phyloP scores from a whole-genome alignment of 2,888 invertebrate genomes.

The Philonicus albiceps region DNA sequence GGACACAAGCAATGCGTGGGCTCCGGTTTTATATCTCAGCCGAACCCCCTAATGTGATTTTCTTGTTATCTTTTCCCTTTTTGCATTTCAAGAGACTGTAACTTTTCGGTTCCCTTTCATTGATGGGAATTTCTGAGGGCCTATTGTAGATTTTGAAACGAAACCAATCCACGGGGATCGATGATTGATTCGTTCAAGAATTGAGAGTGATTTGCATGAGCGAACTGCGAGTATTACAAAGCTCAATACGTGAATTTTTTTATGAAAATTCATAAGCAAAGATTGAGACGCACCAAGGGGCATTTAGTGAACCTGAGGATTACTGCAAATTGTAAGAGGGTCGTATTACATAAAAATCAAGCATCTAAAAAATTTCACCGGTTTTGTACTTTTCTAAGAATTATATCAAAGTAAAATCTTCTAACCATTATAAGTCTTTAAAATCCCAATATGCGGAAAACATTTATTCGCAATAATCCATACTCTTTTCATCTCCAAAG shows the following conservation, averaged over 20 bases:
- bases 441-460: not conserved
- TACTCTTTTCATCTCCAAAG: not conserved
- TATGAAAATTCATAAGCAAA: not conserved
- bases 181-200: not conserved
- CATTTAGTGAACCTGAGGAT: not conserved
- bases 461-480: not conserved
- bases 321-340: no score
- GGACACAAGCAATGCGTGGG: not conserved
- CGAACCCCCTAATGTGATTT: not conserved
- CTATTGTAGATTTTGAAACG: not conserved
- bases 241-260: not conserved
- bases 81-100: not conserved
- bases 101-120: not conserved
- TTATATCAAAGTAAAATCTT: not conserved
- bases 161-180: not conserved
- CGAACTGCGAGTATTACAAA: not conserved
- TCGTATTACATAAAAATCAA: not conserved
- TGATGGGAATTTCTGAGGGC: not conserved
- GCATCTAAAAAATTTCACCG: not conserved
- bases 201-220: not conserved
- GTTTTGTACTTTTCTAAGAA: not conserved
- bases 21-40: not conserved
- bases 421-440: not conserved
- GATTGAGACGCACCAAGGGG: not conserved
- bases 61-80: not conserved